Evolutionary conservation across 2,888 invertebrate species (phyloP).

Genomic region (Diaphora mendica): DNA sequence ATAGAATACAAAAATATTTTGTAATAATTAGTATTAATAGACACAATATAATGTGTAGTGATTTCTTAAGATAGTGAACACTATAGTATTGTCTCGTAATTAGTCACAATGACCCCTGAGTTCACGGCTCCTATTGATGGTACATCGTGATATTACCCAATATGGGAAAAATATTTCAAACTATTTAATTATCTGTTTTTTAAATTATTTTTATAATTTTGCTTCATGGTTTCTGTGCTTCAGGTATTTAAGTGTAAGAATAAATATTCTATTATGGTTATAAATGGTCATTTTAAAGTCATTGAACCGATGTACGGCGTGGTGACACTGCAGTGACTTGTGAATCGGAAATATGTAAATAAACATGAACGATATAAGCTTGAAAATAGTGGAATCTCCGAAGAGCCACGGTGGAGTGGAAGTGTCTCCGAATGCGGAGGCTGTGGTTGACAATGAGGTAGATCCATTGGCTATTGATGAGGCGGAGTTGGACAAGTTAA

Average conservation of each 20-base stretch:
- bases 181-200: constrained; percentile 60
- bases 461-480: constrained; percentile 79
- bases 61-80: constrained; percentile 35
- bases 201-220: constrained; percentile 43
- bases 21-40: constrained; percentile 28
- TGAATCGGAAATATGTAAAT: constrained; percentile 84
- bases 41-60: constrained; percentile 46
- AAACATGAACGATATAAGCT: constrained; percentile 85
- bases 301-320: constrained; percentile 77
- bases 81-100: constrained; percentile 54
- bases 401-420: constrained; percentile 70
- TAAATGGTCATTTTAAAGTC: constrained; percentile 71
- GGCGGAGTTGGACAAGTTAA: constrained; percentile 55
- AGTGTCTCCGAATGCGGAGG: constrained; percentile 65
- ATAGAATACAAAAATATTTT: constrained; percentile 49
- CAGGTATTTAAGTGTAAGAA: constrained; percentile 37
- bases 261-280: constrained; percentile 60
- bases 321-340: constrained; percentile 77
- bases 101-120: constrained; percentile 72
- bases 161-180: constrained; percentile 73
- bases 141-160: constrained; percentile 77
- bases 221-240: constrained; percentile 33
- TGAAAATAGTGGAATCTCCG: constrained; percentile 80
- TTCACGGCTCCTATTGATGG: constrained; percentile 77
- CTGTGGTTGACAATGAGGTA: constrained; percentile 69